phyloP scores from a whole-genome alignment of 2,888 invertebrate genomes.

The Napeogenes inachia region DNA sequence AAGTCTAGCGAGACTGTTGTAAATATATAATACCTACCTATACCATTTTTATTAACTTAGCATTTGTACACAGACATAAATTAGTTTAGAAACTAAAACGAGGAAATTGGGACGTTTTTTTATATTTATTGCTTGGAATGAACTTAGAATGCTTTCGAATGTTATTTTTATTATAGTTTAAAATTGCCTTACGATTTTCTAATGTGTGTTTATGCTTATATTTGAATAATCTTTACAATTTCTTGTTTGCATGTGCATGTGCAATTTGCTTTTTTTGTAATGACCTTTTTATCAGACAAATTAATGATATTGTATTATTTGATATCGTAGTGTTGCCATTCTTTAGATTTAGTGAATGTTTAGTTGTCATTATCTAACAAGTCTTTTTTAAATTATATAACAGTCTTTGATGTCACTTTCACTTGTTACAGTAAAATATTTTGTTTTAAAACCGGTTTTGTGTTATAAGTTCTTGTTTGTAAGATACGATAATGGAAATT shows the following conservation, averaged over 20 bases:
- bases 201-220: constrained; percentile 11
- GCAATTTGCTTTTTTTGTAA: neutral
- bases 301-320: neutral
- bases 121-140: neutral
- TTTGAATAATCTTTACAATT: neutral
- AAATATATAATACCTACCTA: too few relatives aligned
- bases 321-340: too few relatives aligned
- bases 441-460: too few relatives aligned
- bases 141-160: constrained; percentile 2
- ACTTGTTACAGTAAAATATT: too few relatives aligned
- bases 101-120: neutral
- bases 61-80: neutral
- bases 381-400: too few relatives aligned
- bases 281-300: too few relatives aligned
- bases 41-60: neutral
- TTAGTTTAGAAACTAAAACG: neutral
- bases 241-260: constrained; percentile 24
- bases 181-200: constrained; percentile 5
- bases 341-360: too few relatives aligned
- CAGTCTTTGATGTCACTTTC: too few relatives aligned
- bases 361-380: too few relatives aligned
- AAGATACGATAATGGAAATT: too few relatives aligned
- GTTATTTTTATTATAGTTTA: neutral
- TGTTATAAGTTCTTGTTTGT: too few relatives aligned
- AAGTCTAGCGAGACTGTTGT: too few relatives aligned